Evolutionary conservation across 1,140 invertebrate species (phyloP), one percentile per base, ranked within the genome.

Genomic region (Diorhabda carinulata): DNA sequence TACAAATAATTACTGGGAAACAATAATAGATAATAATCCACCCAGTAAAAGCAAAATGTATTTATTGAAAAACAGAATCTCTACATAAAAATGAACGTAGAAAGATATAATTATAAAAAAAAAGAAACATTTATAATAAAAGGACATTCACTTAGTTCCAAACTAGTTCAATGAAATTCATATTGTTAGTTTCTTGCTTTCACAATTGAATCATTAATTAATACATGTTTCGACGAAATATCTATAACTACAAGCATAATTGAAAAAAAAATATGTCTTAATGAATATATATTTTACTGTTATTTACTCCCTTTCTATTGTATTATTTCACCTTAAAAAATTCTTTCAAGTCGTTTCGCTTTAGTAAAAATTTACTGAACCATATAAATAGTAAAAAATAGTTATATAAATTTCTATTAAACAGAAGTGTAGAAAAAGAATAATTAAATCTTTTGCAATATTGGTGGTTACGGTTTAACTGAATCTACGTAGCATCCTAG

Each of bases 211-310:
- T 25, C 25, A 25, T 25, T 25, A 25, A 25, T 25, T 25, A 25
- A 25, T 25, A 25, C 25, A 25, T 25, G 25, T 25, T 25, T 25
- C 25, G 25, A 25, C 25, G 25, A 25, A 25, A 25, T 25, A 25
- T 25, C 25, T 25, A 25, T 25, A 25, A 25, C 25, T 25, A 25
- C 25, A 25, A 25, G 4, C 47, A 2, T 43, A 61, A 40, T 3
- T 43, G 25, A 40, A 6, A 61, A 10, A 7, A 61, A 61, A 7
- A 6, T 40, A 6, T 7, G 6, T 10, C 42, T 7, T 40, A 61
- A 61, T 61, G 10, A 6, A 41, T 10, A 61, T 57, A 61, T 61
- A 61, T 61, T 61, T 61, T 61, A 40, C 25, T 40, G 42, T 61
- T 43, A 61, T 43, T 8, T 7, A 61, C 10, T 10, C 25, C 10